A percentile compares a stretch with the other conserved stretches of the same genome.
These are phyloP conservation scores for Ctenopoma kingsleyae DNA, from an alignment of 2,797 vertebrate species.

Conservation along the genomic window DNA sequence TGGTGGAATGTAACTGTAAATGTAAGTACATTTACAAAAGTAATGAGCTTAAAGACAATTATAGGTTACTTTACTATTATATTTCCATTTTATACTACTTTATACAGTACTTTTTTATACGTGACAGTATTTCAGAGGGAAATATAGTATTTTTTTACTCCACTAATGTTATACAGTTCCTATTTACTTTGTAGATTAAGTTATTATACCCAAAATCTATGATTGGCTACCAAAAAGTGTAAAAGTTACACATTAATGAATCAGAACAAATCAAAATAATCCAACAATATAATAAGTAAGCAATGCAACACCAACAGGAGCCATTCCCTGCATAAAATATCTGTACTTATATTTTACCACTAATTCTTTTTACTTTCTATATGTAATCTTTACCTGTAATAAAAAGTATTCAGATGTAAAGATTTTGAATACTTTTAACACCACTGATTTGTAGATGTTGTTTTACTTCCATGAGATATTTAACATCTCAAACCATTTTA, in stretches of 20 bases:
- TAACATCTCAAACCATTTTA: constrained; percentile 5
- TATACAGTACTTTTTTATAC: neutral
- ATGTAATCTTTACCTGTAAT: neutral
- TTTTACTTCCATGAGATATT: neutral
- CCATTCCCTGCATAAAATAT: neutral
- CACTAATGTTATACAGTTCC: neutral
- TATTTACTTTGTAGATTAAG: constrained; percentile 1
- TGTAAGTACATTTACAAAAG: neutral
- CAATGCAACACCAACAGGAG: neutral
- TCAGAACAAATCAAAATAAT: neutral
- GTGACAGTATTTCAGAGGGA: neutral
- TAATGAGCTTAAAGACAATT: neutral
- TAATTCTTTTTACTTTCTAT: neutral
- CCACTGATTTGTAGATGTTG: neutral
- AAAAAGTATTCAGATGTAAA: neutral
- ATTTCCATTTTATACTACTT: neutral
- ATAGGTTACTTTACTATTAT: neutral
- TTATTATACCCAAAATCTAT: neutral
- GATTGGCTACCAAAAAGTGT: neutral
- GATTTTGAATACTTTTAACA: neutral
- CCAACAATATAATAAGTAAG: neutral
- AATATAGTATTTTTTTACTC: neutral
- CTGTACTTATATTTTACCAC: neutral
- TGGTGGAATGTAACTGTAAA: neutral
- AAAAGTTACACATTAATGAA: neutral